Base-by-base conservation (phyloP, 2,113 vertebrate genomes). In the Motacilla alba region DNA sequence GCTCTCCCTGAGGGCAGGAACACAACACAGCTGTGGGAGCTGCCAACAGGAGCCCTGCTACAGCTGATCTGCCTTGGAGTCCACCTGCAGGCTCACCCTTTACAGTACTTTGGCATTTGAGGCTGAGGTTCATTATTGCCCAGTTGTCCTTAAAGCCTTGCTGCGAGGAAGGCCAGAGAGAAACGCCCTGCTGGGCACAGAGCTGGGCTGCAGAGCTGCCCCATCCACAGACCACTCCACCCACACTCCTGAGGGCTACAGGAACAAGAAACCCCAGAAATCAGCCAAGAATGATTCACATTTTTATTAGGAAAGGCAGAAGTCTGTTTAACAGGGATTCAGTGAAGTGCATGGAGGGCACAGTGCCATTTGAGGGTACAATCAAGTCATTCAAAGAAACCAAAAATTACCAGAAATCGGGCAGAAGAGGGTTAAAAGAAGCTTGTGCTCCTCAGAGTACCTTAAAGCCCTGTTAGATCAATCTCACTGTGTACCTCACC, bases 251-350 rank as follows among this genome's bases (percentile, higher is more conserved):
- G 59, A 58, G 53, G 69, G 64, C 0, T 59, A 19, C 89, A 50
- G 2, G 1, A 70, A 77, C n/a, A 80, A 87, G 31, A 27, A 39
- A 53, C 49, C 56, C 30, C 87, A 66, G 41, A 43, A 86, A 58
- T 39, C 46, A 89, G 56, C 33, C 70, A 44, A n/a, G 64, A 87
- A 35, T 5, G 5, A 63, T n/a, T 56, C 31, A 39, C 7, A 5
- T 31, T 56, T 96, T 97, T 92, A 95, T 90, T 95, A 56, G 56
- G 60, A 81, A 83, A 67, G 80, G 18, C 59, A 78, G 35, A 59
- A 83, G 63, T 14, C 33, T 80, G 67, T 81, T 62, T 27, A 82
- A 31, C 53, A 92, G 62, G 1, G 9, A 18, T 75, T 44, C 55
- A 24, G 55, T 21, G 46, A 83, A 69, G 83, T 8, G 63, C 43